Conservation (phyloP, 1,140 invertebrate genomes). For the Sesamia nonagrioides region DNA sequence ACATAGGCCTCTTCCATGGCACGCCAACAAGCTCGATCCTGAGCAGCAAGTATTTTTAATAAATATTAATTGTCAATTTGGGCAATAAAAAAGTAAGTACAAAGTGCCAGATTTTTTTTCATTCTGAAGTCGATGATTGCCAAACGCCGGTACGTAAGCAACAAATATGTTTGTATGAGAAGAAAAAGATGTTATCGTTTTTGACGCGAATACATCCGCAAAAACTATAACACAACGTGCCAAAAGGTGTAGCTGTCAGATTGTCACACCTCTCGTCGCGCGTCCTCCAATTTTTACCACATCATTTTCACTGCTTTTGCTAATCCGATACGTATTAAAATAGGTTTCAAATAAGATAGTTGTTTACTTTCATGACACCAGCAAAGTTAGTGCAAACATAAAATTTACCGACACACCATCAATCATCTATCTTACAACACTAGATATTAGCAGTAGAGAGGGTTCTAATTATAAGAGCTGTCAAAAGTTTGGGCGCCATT, state of each 20-base stretch:
- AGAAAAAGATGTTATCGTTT: constrained; percentile 11
- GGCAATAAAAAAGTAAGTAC: background rate
- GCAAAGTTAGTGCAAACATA: constrained; percentile 27
- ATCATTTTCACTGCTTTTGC: background rate
- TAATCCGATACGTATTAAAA: background rate
- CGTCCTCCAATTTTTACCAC: background rate
- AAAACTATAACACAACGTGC: constrained; percentile 18
- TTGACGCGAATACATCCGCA: background rate
- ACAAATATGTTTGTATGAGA: background rate
- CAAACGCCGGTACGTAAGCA: constrained; percentile 27
- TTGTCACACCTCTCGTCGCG: background rate
- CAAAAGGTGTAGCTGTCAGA: constrained; percentile 22
- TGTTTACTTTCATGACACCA: constrained; percentile 34
- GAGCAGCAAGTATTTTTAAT: no score
- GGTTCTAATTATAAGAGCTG: constrained; percentile 4
- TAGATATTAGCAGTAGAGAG: background rate
- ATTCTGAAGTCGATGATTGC: constrained; percentile 8
- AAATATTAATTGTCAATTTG: no score
- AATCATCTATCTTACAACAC: constrained; percentile 26
- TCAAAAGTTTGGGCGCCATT: background rate
- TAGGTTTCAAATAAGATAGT: background rate
- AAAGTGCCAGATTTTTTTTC: background rate
- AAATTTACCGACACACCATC: background rate
- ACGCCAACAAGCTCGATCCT: no score
- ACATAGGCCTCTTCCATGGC: no score